Conservation (phyloP, 2,113 vertebrate species). For the Neolamprologus kungweensis region DNA sequence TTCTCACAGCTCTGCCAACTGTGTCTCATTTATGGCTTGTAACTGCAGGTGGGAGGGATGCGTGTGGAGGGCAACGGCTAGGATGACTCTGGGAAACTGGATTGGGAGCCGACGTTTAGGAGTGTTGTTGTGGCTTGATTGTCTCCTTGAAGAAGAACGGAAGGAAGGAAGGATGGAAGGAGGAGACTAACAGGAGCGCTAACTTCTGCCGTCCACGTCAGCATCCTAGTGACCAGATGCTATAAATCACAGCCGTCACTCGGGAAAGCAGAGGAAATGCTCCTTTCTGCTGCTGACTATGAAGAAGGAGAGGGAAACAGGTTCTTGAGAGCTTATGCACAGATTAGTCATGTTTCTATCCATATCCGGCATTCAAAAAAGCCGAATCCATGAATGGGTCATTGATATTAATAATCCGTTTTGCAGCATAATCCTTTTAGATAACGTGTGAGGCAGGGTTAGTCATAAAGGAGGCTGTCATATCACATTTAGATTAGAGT, state of each 20-base stretch:
- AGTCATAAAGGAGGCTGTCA: background rate
- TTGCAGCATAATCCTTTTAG: conserved; percentile 22
- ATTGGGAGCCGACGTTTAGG: background rate
- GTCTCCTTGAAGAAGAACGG: background rate
- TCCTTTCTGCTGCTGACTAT: background rate
- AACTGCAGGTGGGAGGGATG: background rate
- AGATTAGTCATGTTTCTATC: conserved; percentile 41
- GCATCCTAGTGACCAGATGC: conserved; percentile 21
- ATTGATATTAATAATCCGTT: conserved; percentile 32
- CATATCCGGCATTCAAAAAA: background rate
- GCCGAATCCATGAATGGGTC: background rate
- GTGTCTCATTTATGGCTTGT: background rate
- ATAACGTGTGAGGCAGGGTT: background rate
- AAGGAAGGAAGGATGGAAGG: background rate
- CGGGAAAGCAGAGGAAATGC: conserved; percentile 33
- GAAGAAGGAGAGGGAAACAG: background rate
- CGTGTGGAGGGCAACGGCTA: background rate
- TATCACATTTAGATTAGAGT: background rate
- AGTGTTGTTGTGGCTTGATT: background rate
- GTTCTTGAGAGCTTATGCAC: conserved; percentile 1
- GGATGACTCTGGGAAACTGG: conserved; percentile 1
- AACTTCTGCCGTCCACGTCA: conserved; percentile 31
- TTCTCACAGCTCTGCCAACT: background rate
- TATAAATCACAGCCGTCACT: conserved; percentile 6
- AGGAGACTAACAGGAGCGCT: background rate